Percentiles rank a stretch among this genome's conserved stretches.
Evolutionary conservation across 2,888 invertebrate species (phyloP).

Genomic region (Eilema caniola): DNA sequence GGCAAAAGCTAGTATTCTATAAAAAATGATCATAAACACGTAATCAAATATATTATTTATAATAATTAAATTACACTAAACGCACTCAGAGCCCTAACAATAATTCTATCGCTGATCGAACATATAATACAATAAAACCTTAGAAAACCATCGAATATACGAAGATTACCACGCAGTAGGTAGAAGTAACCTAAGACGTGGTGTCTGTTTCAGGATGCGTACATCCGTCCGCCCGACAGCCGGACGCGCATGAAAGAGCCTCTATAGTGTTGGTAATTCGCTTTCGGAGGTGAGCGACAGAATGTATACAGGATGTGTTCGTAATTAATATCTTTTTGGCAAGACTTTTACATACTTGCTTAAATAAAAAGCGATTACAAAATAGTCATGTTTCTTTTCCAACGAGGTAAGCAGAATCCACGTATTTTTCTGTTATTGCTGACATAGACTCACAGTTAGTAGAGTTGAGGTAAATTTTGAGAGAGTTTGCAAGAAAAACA

Average conservation of each 20-base stretch:
- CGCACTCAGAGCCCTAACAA: background rate
- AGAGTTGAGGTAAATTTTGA: too few relatives aligned
- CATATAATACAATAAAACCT: background rate
- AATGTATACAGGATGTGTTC: conserved; percentile 12
- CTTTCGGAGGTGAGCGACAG: conserved; percentile 45
- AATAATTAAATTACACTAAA: background rate
- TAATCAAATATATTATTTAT: too few relatives aligned
- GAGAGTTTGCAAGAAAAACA: too few relatives aligned
- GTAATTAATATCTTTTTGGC: background rate
- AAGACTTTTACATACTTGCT: too few relatives aligned
- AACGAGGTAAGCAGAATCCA: too few relatives aligned
- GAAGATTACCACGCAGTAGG: conserved; percentile 38
- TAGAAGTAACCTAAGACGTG: conserved; percentile 39
- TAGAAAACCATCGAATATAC: conserved; percentile 9
- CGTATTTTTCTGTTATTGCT: too few relatives aligned
- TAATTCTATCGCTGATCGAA: background rate
- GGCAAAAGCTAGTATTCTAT: too few relatives aligned
- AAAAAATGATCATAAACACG: too few relatives aligned
- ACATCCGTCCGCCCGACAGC: conserved; percentile 53
- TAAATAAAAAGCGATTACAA: too few relatives aligned
- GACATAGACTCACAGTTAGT: too few relatives aligned
- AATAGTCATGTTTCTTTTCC: too few relatives aligned
- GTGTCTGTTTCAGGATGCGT: conserved; percentile 58
- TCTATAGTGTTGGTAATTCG: conserved; percentile 50
- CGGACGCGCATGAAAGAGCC: conserved; percentile 62